Conservation (phyloP, 2,113 vertebrate species). For the Entomyzon cyanotis region DNA sequence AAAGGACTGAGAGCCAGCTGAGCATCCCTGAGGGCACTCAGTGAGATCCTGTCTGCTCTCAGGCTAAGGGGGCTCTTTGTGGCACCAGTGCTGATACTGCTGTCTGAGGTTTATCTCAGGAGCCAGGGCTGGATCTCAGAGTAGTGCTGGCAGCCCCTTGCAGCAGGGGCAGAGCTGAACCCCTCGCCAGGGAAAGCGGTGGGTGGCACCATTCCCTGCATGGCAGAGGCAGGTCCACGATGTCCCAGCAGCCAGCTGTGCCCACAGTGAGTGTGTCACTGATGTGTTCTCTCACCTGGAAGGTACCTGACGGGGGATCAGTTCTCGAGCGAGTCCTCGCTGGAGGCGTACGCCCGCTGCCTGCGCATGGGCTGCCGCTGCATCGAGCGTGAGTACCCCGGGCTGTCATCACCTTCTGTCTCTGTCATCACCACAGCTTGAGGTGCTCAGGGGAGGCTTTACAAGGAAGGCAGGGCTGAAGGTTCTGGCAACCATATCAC, state of each 20-base stretch:
- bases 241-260: neutral
- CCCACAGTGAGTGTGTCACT: rapidly evolving
- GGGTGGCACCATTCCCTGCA: rapidly evolving
- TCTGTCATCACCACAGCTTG: rapidly evolving
- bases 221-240: rapidly evolving
- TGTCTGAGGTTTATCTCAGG: neutral
- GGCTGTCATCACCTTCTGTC: rapidly evolving
- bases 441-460: neutral
- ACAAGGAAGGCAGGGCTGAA: neutral
- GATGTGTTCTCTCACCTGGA: neutral
- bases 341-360: conserved; percentile 96
- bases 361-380: conserved; percentile 97
- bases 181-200: rapidly evolving
- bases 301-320: conserved; percentile 98
- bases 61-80: neutral
- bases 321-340: conserved; percentile 97
- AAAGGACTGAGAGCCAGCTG: neutral
- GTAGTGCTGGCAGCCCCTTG: neutral
- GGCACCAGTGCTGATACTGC: rapidly evolving
- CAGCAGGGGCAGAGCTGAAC: neutral
- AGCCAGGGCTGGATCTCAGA: neutral
- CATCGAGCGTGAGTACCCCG: conserved; percentile 84
- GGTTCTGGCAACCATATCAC: neutral
- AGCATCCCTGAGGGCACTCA: neutral
- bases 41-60: neutral